These are phyloP conservation scores for Lucilia sericata DNA, from an alignment of 1,140 invertebrate species.

Conservation along the genomic window DNA sequence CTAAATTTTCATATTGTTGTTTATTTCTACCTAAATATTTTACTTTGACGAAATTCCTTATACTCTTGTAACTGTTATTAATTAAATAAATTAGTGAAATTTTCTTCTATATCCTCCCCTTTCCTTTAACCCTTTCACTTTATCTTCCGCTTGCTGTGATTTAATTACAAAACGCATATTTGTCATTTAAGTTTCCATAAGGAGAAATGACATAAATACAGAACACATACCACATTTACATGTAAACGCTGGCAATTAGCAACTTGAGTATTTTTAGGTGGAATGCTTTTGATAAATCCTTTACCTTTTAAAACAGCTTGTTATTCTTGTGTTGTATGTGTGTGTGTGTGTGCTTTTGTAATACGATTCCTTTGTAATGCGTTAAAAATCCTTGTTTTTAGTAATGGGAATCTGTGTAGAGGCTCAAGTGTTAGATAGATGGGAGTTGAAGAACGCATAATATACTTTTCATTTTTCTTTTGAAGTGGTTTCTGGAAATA, in stretches of 20 bases:
- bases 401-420: background rate
- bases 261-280: slow-evolving; percentile 28
- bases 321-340: background rate
- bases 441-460: background rate
- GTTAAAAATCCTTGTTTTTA: background rate
- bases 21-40: background rate
- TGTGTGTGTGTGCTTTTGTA: slow-evolving; percentile 13
- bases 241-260: slow-evolving; percentile 29
- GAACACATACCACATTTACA: background rate
- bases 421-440: background rate
- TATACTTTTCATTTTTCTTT: background rate
- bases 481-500: background rate
- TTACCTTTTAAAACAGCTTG: background rate
- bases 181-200: background rate
- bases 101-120: background rate
- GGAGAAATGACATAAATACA: background rate
- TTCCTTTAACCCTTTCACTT: background rate
- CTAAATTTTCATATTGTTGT: background rate
- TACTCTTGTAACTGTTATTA: slow-evolving; percentile 1
- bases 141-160: background rate
- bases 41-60: slow-evolving; percentile 14
- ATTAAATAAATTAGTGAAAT: slow-evolving; percentile 40
- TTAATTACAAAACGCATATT: slow-evolving; percentile 36
- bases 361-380: slow-evolving; percentile 5
- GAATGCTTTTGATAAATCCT: slow-evolving; percentile 39